Evolutionary conservation across 1,140 invertebrate species (phyloP), one percentile per base, ranked within the genome.

Genomic region (Atopsyche davidsoni): DNA sequence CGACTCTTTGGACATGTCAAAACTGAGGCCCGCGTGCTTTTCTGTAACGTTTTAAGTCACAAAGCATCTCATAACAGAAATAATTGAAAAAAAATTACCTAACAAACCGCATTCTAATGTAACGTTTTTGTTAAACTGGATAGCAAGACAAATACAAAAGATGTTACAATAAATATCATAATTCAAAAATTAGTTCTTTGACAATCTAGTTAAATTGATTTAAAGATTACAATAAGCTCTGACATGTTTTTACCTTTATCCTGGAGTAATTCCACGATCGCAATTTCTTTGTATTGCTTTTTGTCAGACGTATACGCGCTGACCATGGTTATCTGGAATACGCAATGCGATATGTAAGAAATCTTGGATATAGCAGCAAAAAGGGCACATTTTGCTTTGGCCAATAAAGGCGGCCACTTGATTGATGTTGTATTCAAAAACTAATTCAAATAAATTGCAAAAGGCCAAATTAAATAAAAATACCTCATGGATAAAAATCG

Each of bases 251-350:
- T 36, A 49, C 47, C 36, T 36, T 42, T 51, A 1, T 23, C 4
- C 10, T 4, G 0, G n/a, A 44, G 2, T n/a, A 42, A 11, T 47
- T 42, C 28, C 13, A 24, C 16, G n/a, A 47, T 17, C 0, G 9
- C 42, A 25, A 52, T 40, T n/a, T 52, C 50, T 31, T 36, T 52
- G 31, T 46, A 52, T n/a, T 16, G 13, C 13, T 34, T 23, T n/a
- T 52, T 52, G 1, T 38, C 35, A 3, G 43, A 39, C 4, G 34
- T 13, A 32, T 17, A 52, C 17, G 39, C 28, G 18, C 35, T 39
- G 11, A 52, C 19, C 1, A 52, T 18, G 3, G 50, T 52, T 1
- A 52, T 19, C 50, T 52, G 41, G 19, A 51, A 51, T 18, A 41
- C 1, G n/a, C n/a, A 28, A n/a, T 28, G 25, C 7, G 25, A 28